A percentile compares a stretch with the other conserved stretches of the same genome.
Evolutionary conservation across 2,797 vertebrate genomes (phyloP).

Genomic region (Capromys pilorides): DNA sequence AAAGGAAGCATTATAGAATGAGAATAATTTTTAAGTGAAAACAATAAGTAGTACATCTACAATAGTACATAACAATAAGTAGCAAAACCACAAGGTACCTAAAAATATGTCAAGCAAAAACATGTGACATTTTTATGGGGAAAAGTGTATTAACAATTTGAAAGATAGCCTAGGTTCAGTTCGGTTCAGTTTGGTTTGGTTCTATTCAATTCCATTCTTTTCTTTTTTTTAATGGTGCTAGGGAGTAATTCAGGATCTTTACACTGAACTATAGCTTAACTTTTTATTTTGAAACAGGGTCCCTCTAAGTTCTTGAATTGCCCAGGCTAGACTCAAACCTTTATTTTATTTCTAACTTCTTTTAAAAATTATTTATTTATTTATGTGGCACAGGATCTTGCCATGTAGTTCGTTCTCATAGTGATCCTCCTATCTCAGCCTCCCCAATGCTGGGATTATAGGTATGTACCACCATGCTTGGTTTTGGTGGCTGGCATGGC

Average conservation of each 20-base stretch:
- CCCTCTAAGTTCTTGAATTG: neutral
- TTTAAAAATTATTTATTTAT: no score
- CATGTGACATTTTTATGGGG: neutral
- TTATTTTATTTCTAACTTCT: no score
- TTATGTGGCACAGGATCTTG: no score
- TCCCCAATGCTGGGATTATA: no score
- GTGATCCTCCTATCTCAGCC: no score
- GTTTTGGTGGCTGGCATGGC: no score
- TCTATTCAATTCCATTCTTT: no score
- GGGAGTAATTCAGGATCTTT: neutral
- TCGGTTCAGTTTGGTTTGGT: neutral
- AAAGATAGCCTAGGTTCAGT: neutral
- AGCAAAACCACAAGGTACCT: neutral
- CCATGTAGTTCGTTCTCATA: no score
- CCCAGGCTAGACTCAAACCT: neutral
- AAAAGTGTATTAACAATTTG: neutral
- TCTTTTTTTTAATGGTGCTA: neutral
- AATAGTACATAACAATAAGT: neutral
- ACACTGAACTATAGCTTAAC: neutral
- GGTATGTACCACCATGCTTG: no score
- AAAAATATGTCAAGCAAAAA: slow-evolving; percentile 26
- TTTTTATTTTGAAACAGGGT: neutral
- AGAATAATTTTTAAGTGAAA: neutral
- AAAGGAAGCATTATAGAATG: slow-evolving; percentile 17
- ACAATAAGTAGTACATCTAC: neutral